Base-by-base conservation (phyloP, 2,888 invertebrate species). In the Litoditis marina region DNA sequence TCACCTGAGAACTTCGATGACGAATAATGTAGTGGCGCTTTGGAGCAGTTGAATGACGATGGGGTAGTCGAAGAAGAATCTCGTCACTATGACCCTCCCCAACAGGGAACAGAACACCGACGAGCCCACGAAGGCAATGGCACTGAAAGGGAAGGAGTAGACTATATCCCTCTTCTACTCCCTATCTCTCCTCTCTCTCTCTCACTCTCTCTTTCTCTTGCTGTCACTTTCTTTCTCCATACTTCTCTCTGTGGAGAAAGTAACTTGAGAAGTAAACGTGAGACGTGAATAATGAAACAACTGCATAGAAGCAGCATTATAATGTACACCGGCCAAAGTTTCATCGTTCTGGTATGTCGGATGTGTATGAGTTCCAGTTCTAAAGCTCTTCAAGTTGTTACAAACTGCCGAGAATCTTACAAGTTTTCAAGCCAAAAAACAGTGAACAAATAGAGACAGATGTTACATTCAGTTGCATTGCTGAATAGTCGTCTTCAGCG, bases 31-130 rank as follows among this genome's bases (percentile, higher is more conserved):
- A 57, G 85, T 78, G 0, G 84, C 73, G 84, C 85, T 85, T 77
- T 87, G 86, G 25, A 83, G 76, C 42, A 84, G 82, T 79, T 87
- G 84, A 62, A 87, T 85, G 49, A 85, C 83, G 44, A 86, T 84
- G 3, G 87, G 86, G 71, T 82, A 86, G 74, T 86, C 84, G 79
- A 86, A 86, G 50, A 83, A 78, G 69, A 84, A 69, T 25, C 73
- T 56, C 0, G 71, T 73, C 19, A 73, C 73, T 32, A 71, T 63
- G 5, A 73, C 55, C 51, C 68, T 68, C 1, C 63, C 66, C 59
- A 73, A 63, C 22, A 73, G 36, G 1, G 70, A 70, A 49, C 65
- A 64, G 60, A 71, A 68, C 19, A 66, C 47, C 5, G 69, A 63
- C 2, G 68, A 56, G 46, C 46, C 53, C 2, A 67, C 58, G 50